Evolutionary conservation across 2,797 vertebrate genomes (phyloP), one percentile per base, ranked within the genome.

Genomic region (Meriones psammophilus): DNA sequence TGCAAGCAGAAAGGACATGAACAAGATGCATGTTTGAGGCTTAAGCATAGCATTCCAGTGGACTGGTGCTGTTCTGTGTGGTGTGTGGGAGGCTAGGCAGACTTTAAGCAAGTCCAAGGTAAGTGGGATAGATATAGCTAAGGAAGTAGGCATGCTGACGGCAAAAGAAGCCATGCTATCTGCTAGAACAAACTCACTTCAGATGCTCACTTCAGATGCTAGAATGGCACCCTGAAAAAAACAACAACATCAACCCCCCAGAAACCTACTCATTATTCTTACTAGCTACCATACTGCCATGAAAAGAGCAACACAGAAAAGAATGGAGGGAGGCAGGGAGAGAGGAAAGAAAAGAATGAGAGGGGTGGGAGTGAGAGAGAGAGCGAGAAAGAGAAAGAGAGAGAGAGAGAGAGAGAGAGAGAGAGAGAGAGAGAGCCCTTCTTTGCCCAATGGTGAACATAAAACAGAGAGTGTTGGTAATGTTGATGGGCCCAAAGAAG

Each of bases 21-120:
- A 33, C 18, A 26, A 58, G 46, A 9, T 1, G 18, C 1, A 3
- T 0, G 33, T 14, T 56, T 4, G 15, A 18, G 1, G 5, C 22
- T 6, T 1, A 20, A 87, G 64, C 62, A 73, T 3, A 76, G 56
- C 33, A n/a, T 66, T 78, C 71, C 46, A 42, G n/a, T 3, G 12
- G 33, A n/a, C 17, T 64, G 26, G n/a, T 15, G 7, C 56, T 81
- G 24, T 58, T 33, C 46, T 28, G 46, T 56, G 9, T 30, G 69
- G 28, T 13, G 3, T 5, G 1, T 7, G 26, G 20, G 94, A 58
- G 50, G 64, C 88, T 2, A 28, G 28, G 28, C 13, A 28, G 22
- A 50, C 42, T 50, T 85, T 24, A 10, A 62, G 54, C 0, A 1
- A 60, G n/a, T 8, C 14, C 39, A 66, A 81, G 80, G 42, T 8